phyloP scores from a whole-genome alignment of 2,113 vertebrate species.

The Silurus asotus region DNA sequence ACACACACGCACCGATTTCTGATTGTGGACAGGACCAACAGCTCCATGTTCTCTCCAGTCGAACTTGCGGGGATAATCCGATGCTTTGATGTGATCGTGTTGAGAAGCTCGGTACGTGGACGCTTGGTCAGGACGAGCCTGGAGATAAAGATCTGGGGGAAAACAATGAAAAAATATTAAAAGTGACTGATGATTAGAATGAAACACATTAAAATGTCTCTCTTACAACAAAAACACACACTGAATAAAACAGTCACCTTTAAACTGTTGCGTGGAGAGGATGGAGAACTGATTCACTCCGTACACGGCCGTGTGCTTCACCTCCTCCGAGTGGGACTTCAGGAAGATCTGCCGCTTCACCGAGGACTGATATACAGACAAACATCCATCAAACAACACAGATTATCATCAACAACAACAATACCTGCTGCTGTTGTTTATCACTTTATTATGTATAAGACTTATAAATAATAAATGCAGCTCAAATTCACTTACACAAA shows the following conservation, averaged over 20 bases:
- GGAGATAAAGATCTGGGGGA: slow-evolving; percentile 81
- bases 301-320: neutral
- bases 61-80: slow-evolving; percentile 77
- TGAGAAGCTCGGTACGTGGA: slow-evolving; percentile 64
- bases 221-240: neutral
- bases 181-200: neutral
- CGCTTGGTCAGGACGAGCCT: slow-evolving; percentile 66
- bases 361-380: neutral
- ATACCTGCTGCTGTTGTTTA: too few species aligned
- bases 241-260: slow-evolving; percentile 51
- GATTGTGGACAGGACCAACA: slow-evolving; percentile 83
- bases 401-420: too few species aligned
- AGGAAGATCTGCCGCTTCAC: neutral
- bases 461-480: too few species aligned
- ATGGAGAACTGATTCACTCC: neutral
- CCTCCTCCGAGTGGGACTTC: neutral
- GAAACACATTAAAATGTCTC: neutral
- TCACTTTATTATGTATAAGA: too few species aligned
- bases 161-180: neutral
- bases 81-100: neutral
- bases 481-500: too few species aligned
- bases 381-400: neutral
- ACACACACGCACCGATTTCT: slow-evolving; percentile 65
- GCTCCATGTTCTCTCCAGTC: slow-evolving; percentile 87
- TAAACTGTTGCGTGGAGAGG: slow-evolving; percentile 9